Percentiles rank a stretch among this genome's conserved stretches.
Conservation (phyloP, 1,140 invertebrate species). For the Sitophilus oryzae region DNA sequence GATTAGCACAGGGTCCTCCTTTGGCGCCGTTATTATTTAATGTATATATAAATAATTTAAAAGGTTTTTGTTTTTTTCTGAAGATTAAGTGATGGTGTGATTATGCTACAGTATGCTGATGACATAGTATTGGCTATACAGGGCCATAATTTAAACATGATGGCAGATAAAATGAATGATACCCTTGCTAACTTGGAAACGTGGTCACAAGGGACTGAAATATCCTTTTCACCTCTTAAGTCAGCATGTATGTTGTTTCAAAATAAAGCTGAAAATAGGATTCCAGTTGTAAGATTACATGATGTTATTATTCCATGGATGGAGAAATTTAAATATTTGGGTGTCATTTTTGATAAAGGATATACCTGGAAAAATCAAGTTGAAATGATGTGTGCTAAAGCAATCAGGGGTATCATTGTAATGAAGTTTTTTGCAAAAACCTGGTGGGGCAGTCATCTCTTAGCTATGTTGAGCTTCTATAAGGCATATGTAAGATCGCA, state of each 20-base stretch:
- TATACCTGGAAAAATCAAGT: too few relatives aligned
- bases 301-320: neutral
- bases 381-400: too few relatives aligned
- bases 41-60: neutral
- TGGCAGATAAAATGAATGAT: neutral
- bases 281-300: neutral
- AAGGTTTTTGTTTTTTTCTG: too few relatives aligned
- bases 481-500: too few relatives aligned
- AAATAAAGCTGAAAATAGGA: neutral
- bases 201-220: neutral
- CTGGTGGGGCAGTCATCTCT: neutral
- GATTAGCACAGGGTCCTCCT: too few relatives aligned
- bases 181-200: neutral
- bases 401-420: too few relatives aligned
- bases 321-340: conserved; percentile 5
- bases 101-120: neutral
- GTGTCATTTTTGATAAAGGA: neutral
- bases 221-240: too few relatives aligned
- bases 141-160: neutral
- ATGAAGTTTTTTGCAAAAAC: too few relatives aligned
- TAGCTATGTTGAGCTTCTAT: neutral
- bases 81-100: neutral
- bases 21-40: neutral
- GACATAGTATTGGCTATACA: neutral
- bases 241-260: neutral